Percentiles rank a stretch among this genome's conserved stretches.
These are phyloP conservation scores for Lophura nycthemera DNA, from an alignment of 2,113 vertebrate species.

Conservation along the genomic window DNA sequence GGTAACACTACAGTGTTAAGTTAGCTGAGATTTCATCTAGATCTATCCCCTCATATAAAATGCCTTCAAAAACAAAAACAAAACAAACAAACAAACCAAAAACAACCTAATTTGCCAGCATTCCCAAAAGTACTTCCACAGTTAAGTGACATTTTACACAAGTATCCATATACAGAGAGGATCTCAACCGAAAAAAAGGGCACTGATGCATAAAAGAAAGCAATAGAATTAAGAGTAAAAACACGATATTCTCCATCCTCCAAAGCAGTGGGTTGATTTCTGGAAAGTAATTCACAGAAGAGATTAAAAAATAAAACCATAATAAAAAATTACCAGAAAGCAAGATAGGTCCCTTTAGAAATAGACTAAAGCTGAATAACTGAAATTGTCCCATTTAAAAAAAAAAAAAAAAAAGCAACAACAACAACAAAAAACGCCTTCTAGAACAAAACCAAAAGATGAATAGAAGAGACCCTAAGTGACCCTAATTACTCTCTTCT, in stretches of 20 bases:
- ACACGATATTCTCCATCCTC: background rate
- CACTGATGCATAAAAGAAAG: background rate
- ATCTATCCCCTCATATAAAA: background rate
- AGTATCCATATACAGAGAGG: accelerated
- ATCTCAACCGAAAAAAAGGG: background rate
- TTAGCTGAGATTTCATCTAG: background rate
- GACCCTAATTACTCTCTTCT: background rate
- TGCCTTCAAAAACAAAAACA: background rate
- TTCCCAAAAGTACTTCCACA: background rate
- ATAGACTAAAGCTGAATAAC: background rate
- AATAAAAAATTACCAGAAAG: background rate
- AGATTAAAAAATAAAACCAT: background rate
- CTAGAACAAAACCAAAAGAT: background rate
- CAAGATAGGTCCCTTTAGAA: background rate
- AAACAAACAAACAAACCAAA: background rate
- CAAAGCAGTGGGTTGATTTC: background rate
- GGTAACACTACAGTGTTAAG: background rate
- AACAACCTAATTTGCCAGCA: background rate
- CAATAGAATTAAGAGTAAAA: background rate
- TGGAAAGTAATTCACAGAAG: background rate
- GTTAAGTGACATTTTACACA: background rate
- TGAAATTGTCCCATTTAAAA: background rate
- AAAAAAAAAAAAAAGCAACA: background rate
- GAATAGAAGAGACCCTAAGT: background rate
- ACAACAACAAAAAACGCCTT: no score